Percentiles rank a stretch among this genome's conserved stretches.
These are phyloP conservation scores for Cheilosia soror DNA, from an alignment of 2,888 invertebrate species.

Conservation along the genomic window DNA sequence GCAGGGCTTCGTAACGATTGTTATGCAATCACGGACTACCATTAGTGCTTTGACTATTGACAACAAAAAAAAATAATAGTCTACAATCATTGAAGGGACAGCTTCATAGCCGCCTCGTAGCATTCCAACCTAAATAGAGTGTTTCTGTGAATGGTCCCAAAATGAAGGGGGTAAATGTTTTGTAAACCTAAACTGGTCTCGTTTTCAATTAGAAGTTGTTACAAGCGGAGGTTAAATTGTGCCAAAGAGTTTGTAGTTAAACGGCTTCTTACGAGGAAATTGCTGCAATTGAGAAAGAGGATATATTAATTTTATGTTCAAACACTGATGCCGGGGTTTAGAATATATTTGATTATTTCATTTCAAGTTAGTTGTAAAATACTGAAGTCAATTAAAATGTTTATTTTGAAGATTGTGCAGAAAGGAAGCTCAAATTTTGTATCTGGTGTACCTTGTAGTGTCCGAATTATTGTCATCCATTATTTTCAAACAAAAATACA, in stretches of 20 bases:
- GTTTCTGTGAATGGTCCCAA: constrained; percentile 7
- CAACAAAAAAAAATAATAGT: constrained; percentile 9
- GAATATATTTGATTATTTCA: too few relatives aligned
- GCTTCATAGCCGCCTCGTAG: constrained; percentile 13
- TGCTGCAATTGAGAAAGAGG: too few relatives aligned
- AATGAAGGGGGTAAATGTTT: constrained; percentile 29
- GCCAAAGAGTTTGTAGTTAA: not conserved
- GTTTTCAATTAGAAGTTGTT: constrained; percentile 56
- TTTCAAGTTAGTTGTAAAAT: too few relatives aligned
- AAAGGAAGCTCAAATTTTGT: too few relatives aligned
- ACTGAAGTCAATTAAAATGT: too few relatives aligned
- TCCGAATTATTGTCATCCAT: too few relatives aligned
- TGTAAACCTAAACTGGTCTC: constrained; percentile 26
- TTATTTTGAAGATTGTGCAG: too few relatives aligned
- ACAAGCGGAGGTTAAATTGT: constrained; percentile 29
- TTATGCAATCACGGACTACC: constrained; percentile 42
- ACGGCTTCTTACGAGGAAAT: too few relatives aligned
- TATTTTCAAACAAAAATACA: too few relatives aligned
- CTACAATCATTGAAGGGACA: constrained; percentile 18
- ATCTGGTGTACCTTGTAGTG: too few relatives aligned
- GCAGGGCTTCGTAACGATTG: constrained; percentile 17
- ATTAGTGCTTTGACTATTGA: constrained; percentile 17
- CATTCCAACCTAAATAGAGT: not conserved
- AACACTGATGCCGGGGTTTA: too few relatives aligned
- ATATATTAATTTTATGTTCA: too few relatives aligned